Conservation (phyloP, 2,797 vertebrate species). For the Catamblyrhynchus diadema region DNA sequence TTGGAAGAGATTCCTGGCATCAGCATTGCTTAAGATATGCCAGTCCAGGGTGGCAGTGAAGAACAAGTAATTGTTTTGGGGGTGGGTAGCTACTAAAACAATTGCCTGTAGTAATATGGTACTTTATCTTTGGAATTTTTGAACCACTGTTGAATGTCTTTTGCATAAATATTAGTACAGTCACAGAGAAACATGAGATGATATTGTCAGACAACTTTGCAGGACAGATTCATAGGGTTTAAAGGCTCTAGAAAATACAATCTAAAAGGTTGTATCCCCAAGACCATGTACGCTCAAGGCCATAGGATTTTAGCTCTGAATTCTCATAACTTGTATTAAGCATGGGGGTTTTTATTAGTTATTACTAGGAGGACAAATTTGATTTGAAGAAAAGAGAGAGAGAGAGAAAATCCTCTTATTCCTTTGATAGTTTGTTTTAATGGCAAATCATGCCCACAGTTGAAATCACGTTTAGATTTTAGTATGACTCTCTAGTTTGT, state of each 20-base stretch:
- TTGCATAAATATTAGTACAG: background rate
- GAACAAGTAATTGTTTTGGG: background rate
- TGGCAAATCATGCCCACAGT: background rate
- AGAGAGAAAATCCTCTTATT: background rate
- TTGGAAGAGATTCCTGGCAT: background rate
- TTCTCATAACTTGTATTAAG: background rate
- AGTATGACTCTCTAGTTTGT: background rate
- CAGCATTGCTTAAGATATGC: background rate
- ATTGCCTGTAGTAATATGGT: background rate
- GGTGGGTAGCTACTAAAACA: background rate
- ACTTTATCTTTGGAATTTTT: background rate
- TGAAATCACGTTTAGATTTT: background rate
- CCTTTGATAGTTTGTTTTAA: background rate
- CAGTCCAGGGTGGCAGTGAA: background rate
- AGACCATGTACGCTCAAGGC: background rate
- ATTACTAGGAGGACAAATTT: background rate
- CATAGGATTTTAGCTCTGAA: background rate
- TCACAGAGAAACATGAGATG: background rate
- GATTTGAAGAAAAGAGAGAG: background rate
- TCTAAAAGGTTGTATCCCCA: background rate
- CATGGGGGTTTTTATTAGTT: fast-evolving
- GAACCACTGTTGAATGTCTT: background rate
- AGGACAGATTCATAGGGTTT: background rate
- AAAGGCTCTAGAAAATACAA: background rate
- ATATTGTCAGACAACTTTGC: background rate